Conservation (phyloP, 2,888 invertebrate genomes). For the Epistrophe eligans region DNA sequence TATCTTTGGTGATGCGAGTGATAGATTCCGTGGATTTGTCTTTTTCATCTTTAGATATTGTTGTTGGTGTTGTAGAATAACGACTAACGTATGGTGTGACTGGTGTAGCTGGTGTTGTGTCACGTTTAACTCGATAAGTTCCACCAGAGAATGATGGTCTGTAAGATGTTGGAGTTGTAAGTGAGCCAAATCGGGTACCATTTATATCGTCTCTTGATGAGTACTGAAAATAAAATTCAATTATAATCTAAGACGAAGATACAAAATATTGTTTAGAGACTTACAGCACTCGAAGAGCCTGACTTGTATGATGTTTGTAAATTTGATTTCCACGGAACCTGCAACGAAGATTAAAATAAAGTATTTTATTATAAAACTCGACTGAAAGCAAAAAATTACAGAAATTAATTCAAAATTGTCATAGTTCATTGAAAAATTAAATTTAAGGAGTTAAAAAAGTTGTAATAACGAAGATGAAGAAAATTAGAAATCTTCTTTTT, state of each 20-base stretch:
- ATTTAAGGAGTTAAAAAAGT: too few relatives aligned
- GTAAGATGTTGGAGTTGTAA: constrained; percentile 82
- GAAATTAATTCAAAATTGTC: too few relatives aligned
- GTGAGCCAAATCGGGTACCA: constrained; percentile 80
- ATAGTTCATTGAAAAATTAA: too few relatives aligned
- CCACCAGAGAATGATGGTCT: constrained; percentile 84
- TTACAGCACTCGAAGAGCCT: constrained; percentile 80
- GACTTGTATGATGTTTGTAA: constrained; percentile 82
- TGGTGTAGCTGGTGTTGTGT: constrained; percentile 77
- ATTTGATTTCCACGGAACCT: constrained; percentile 83
- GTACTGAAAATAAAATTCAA: constrained; percentile 78
- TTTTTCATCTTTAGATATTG: constrained; percentile 77
- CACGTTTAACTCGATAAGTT: constrained; percentile 83
- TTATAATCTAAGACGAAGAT: neutral
- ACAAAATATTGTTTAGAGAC: constrained; percentile 53
- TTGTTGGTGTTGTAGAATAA: constrained; percentile 77
- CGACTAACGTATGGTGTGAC: constrained; percentile 81
- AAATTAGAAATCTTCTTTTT: too few relatives aligned
- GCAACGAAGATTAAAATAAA: too few relatives aligned
- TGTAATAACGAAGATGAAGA: too few relatives aligned
- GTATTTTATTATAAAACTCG: too few relatives aligned
- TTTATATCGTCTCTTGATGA: constrained; percentile 81
- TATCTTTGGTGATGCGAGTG: constrained; percentile 72
- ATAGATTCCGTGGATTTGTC: constrained; percentile 77
- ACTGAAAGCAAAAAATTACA: too few relatives aligned